Percentiles rank a stretch among this genome's conserved stretches.
phyloP scores from a whole-genome alignment of 2,888 invertebrate species.

The Volucella zonaria region DNA sequence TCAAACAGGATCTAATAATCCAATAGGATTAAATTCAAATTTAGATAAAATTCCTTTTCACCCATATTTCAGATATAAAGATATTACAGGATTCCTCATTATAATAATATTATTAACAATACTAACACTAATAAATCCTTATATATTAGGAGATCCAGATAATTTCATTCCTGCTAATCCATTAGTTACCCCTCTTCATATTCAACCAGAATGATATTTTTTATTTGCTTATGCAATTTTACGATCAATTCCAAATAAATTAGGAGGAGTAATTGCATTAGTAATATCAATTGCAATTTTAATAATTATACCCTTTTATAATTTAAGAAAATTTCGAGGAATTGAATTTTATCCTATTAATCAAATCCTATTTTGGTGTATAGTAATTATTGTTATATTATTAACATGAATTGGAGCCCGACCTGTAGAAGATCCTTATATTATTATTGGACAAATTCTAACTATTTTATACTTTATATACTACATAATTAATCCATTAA shows the following conservation, averaged over 20 bases:
- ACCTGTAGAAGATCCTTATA: slow-evolving; percentile 87
- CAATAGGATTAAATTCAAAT: slow-evolving; percentile 86
- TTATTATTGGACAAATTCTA: slow-evolving; percentile 85
- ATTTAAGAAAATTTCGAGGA: slow-evolving; percentile 85
- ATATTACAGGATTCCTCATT: slow-evolving; percentile 85
- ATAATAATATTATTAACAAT: slow-evolving; percentile 84
- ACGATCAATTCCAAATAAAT: slow-evolving; percentile 91
- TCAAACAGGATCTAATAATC: slow-evolving; percentile 87
- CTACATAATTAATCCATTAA: too few relatives aligned
- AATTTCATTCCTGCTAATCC: slow-evolving; percentile 86
- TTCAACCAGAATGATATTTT: slow-evolving; percentile 94
- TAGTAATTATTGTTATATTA: slow-evolving; percentile 84
- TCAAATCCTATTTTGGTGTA: slow-evolving; percentile 85
- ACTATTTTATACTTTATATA: too few relatives aligned
- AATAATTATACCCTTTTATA: slow-evolving; percentile 85
- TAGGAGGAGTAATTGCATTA: slow-evolving; percentile 86
- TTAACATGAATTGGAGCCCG: slow-evolving; percentile 89
- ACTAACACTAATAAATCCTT: slow-evolving; percentile 84
- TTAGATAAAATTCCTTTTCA: slow-evolving; percentile 88
- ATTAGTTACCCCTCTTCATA: too few relatives aligned
- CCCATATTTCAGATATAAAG: slow-evolving; percentile 86
- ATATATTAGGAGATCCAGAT: slow-evolving; percentile 87
- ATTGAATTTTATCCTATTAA: slow-evolving; percentile 86
- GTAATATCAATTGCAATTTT: slow-evolving; percentile 87
- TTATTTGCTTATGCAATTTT: slow-evolving; percentile 92